Base-by-base conservation (phyloP, 2,888 invertebrate species). In the Drosophila rellima region DNA sequence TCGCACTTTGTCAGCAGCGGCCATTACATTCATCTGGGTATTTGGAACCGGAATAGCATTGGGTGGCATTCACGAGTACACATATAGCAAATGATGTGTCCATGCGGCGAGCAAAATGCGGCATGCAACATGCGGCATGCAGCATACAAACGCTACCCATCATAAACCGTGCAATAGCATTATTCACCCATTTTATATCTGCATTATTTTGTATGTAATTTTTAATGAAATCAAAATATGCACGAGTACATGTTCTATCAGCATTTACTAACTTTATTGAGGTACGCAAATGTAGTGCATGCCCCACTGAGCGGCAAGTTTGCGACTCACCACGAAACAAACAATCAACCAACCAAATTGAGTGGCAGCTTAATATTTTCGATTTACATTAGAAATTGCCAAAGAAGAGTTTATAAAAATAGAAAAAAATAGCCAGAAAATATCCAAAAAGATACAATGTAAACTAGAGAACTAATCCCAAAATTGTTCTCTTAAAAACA, bases 211-310 rank as follows among this genome's bases (percentile, higher is more conserved):
- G 59, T 20, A 56, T 80, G 57, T 66, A 70, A 61, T 78, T 76
- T 71, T 70, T 74, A 82, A 84, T 84, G 76, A 77, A 82, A 82
- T 80, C 64, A 77, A 83, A 83, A 77, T 78, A 81, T 76, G 69
- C 39, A 4, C 10, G 15, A 15, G 45, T 15, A 15, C 20, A 23
- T 7, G 51, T 18, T 29, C 55, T 18, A 18, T 33, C 31, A 13
- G 18, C 48, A 48, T n/a, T 33, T 33, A n/a, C 33, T 18, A 7
- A n/a, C 18, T 18, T 35, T 60, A 65, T 65, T 71, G 40, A 60
- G 55, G 45, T 45, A 20, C 40, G 51, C 60, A 47, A 67, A 33
- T 37, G 56, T 37, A 18, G 39, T 39, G 7, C 26, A 20, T 29
- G 11, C 31, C 15, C 47, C 51, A 39, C 61, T 39, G 1, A 42